Conservation (phyloP, 2,113 vertebrate species). For the Eupsittula cactorum region DNA sequence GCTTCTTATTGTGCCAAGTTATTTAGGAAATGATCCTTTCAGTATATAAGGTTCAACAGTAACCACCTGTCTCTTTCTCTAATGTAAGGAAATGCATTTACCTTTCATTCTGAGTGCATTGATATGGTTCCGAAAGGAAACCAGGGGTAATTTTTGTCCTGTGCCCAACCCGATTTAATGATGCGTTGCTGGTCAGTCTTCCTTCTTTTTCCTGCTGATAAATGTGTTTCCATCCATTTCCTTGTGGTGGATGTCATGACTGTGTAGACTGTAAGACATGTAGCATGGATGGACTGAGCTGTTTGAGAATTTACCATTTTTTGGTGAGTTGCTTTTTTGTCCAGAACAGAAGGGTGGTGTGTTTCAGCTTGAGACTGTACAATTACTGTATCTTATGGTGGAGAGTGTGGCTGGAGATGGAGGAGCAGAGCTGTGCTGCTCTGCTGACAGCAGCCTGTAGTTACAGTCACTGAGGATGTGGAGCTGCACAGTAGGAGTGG, state of each 20-base stretch:
- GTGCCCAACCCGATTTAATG: background rate
- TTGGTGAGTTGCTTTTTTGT: background rate
- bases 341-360: background rate
- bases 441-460: background rate
- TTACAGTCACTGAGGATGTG: accelerated
- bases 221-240: background rate
- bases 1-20: background rate
- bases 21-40: background rate
- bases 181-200: accelerated
- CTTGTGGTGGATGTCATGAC: background rate
- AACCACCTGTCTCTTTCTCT: background rate
- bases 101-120: background rate
- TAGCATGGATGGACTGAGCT: background rate
- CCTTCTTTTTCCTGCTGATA: background rate
- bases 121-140: accelerated
- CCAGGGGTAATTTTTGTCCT: background rate
- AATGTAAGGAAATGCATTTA: background rate
- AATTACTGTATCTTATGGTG: accelerated
- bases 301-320: background rate
- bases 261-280: background rate
- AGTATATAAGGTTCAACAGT: background rate
- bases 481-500: background rate
- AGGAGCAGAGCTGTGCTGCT: accelerated
- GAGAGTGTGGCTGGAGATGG: background rate
- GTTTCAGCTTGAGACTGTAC: background rate